Evolutionary conservation across 2,113 vertebrate genomes (phyloP).

Genomic region (Trogon surrucura): DNA sequence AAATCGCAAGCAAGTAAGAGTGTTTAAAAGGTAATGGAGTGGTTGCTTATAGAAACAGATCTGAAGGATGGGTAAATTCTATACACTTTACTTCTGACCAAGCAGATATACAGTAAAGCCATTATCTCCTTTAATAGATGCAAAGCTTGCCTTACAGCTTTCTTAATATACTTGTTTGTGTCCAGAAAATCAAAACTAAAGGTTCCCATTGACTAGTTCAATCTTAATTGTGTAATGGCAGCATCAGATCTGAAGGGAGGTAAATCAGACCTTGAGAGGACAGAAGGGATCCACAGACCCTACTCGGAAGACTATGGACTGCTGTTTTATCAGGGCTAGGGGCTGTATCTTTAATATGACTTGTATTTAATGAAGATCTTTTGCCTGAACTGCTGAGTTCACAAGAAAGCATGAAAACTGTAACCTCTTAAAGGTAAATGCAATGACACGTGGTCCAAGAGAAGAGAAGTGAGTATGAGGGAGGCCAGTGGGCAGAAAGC

Average conservation of each 20-base stretch:
- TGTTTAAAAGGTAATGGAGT: neutral
- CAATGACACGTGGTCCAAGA: neutral
- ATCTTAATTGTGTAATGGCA: neutral
- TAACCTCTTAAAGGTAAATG: neutral
- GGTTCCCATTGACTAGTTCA: neutral
- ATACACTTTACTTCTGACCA: neutral
- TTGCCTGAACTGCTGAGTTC: neutral
- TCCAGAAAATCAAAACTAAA: constrained; percentile 6
- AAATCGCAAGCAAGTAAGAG: neutral
- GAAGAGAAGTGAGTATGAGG: neutral
- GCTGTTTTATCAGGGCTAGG: neutral
- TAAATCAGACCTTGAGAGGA: neutral
- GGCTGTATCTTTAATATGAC: neutral
- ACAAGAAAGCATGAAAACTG: neutral
- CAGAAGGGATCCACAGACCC: neutral
- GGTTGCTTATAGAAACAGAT: neutral
- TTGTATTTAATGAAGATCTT: neutral
- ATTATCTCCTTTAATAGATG: neutral
- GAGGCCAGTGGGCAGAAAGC: neutral
- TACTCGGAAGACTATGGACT: neutral
- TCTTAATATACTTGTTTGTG: constrained; percentile 3
- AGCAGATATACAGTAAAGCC: neutral
- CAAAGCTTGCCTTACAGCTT: neutral
- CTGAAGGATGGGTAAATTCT: constrained; percentile 3
- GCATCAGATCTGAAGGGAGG: neutral